Conservation (phyloP, 2,888 invertebrate species). For the Cryptophagus acutangulus region DNA sequence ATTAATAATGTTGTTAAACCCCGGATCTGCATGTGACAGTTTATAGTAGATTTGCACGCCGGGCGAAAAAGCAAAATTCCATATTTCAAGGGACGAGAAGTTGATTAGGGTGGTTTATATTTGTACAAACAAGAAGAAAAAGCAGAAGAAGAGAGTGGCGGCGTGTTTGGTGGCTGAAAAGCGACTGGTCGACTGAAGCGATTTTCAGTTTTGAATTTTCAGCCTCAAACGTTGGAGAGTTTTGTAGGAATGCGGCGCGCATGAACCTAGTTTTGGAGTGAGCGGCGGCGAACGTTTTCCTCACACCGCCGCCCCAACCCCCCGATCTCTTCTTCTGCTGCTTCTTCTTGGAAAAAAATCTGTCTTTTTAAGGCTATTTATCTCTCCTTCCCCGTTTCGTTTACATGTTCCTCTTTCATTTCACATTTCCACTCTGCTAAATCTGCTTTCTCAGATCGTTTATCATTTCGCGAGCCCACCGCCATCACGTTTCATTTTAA, state of each 20-base stretch:
- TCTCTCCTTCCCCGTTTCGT: slow-evolving; percentile 41
- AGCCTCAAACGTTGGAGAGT: too few relatives aligned
- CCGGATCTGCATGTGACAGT: too few relatives aligned
- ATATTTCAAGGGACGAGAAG: too few relatives aligned
- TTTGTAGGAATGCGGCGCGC: too few relatives aligned
- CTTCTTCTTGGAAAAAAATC: slow-evolving; percentile 28
- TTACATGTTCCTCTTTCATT: slow-evolving; percentile 43
- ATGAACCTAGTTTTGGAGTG: slow-evolving; percentile 31
- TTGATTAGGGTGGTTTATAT: too few relatives aligned
- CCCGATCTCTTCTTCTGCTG: not conserved
- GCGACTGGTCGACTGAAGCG: slow-evolving; percentile 2
- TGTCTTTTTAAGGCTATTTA: slow-evolving; percentile 42
- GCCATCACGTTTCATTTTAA: too few relatives aligned
- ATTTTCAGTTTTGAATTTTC: too few relatives aligned
- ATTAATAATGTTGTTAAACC: too few relatives aligned
- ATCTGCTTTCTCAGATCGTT: slow-evolving; percentile 40
- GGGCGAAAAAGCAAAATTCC: too few relatives aligned
- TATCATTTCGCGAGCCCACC: slow-evolving; percentile 38
- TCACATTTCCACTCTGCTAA: slow-evolving; percentile 41
- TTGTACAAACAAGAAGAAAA: too few relatives aligned
- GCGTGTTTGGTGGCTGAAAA: slow-evolving; percentile 1
- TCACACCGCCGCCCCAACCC: not conserved
- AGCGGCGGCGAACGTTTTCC: not conserved
- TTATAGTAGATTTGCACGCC: too few relatives aligned
- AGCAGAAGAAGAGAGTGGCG: too few relatives aligned